These are phyloP conservation scores for Mormyrus lacerda DNA, from an alignment of 2,113 vertebrate genomes.

Conservation along the genomic window DNA sequence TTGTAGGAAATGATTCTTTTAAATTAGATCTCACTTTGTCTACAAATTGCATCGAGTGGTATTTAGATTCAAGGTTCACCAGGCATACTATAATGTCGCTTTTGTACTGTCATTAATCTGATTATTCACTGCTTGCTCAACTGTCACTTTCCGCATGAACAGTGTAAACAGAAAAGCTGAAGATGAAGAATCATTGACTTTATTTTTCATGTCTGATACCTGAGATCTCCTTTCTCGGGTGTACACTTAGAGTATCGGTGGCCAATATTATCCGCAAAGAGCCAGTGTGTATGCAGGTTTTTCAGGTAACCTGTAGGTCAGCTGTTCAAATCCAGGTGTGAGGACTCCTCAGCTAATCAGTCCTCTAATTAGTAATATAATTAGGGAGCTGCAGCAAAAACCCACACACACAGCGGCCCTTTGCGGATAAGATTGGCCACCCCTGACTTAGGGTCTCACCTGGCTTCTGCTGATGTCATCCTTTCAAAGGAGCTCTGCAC, in stretches of 20 bases:
- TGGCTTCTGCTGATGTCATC: background rate
- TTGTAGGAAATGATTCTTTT: background rate
- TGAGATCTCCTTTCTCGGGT: background rate
- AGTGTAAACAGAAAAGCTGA: background rate
- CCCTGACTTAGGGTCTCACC: background rate
- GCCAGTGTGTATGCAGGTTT: too few species aligned
- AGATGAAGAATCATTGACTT: background rate
- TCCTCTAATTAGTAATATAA: too few species aligned
- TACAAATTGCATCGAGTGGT: background rate
- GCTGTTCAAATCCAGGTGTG: too few species aligned
- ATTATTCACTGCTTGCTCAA: background rate
- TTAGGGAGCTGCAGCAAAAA: too few species aligned
- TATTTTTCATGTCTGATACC: background rate
- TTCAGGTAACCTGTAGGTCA: too few species aligned
- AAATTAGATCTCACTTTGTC: background rate
- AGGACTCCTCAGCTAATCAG: too few species aligned
- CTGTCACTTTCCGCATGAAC: background rate
- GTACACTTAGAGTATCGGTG: background rate
- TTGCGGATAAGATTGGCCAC: too few species aligned
- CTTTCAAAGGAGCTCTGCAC: background rate
- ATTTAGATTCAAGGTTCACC: background rate
- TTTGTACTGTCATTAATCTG: background rate
- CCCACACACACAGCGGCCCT: too few species aligned
- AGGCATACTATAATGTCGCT: background rate
- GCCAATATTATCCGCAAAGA: too few species aligned